Evolutionary conservation across 2,113 vertebrate species (phyloP), one percentile per base, ranked within the genome.

Genomic region (Dolichallabes microphthalmus): DNA sequence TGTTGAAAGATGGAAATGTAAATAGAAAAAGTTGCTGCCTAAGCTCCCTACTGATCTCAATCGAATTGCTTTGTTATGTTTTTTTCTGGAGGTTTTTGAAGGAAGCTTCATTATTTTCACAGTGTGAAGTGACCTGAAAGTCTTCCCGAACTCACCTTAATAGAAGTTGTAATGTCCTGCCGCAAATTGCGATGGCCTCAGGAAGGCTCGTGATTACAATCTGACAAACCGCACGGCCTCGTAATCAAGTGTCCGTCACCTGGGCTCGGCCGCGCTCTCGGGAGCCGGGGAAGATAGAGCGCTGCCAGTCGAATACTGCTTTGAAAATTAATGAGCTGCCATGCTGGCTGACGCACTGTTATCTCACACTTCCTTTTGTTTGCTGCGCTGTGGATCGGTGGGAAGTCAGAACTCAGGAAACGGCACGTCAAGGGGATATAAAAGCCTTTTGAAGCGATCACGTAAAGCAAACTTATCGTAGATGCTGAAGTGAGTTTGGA

Each of bases 181-280:
- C 69, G 88, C 71, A 85, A 82, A 79, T 68, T 32, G 57, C 53
- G 77, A 87, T 81, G 75, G 27, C 45, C 86, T 82, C 75, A 58
- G 78, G 82, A 86, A 84, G 88, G 83, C 87, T 89, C 71, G 84
- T 86, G 90, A 91, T 88, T 91, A 85, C 89, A 80, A 88, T 90
- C 88, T 85, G 82, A 86, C 77, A 74, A 86, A 86, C 82, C 19
- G 79, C 64, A 50, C 50, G 87, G 71, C 84, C 83, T 86, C 77
- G 76, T 89, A 89, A 91, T 91, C 87, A 88, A 88, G 86, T 86
- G 87, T 76, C 87, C 86, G 85, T 91, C 90, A 89, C 86, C 52
- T 13, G 14, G 45, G 83, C 75, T 53, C 57, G 58, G 27, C 30
- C 45, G 6, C 13, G 81, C 87, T 73, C 64, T 55, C 52, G 50